Evolutionary conservation across 2,797 vertebrate genomes (phyloP), one percentile per base, ranked within the genome.

Genomic region (Periparus ater): DNA sequence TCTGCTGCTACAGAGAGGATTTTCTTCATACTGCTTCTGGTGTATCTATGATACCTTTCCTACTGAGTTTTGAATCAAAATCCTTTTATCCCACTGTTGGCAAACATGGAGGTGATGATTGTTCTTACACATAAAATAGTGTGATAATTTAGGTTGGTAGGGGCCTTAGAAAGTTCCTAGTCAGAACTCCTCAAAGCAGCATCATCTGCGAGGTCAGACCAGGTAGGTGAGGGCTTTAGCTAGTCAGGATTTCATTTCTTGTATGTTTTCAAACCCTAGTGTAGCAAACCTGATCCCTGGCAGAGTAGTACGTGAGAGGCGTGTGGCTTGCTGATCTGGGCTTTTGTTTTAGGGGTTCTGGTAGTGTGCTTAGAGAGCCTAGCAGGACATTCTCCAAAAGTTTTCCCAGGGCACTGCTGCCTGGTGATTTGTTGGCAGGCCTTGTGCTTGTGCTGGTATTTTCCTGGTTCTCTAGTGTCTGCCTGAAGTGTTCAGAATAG

Each of bases 181-280:
- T 76, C 47, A 30, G n/a, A 89, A 32, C 30, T 93, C 14, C 36
- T 86, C 47, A 36, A 34, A 60, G 38, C 2, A 7, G 45, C 29
- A 22, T 12, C 26, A 32, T 51, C 58, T 30, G 2, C 88, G 32
- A 88, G 62, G 50, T 78, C 66, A 91, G 70, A 42, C 4, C 36
- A 34, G 36, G 13, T 51, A 55, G 27, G 2, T 42, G 38, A 71
- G 18, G 27, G 14, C 26, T 94, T 88, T 73, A 60, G 44, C 8
- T 38, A 55, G 45, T 14, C 11, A 23, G 15, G 17, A n/a, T 81
- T 71, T 92, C 2, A 42, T 89, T 91, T 70, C 47, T 73, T 70
- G 14, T 0, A 2, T 74, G 30, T 11, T 87, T 84, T 53, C 50
- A 68, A 48, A 32, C 26, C 3, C 4, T 42, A 3, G 3, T n/a